Percentiles rank a stretch among this genome's conserved stretches.
Evolutionary conservation across 2,113 vertebrate species (phyloP).

Genomic region (Cynocephalus volans): DNA sequence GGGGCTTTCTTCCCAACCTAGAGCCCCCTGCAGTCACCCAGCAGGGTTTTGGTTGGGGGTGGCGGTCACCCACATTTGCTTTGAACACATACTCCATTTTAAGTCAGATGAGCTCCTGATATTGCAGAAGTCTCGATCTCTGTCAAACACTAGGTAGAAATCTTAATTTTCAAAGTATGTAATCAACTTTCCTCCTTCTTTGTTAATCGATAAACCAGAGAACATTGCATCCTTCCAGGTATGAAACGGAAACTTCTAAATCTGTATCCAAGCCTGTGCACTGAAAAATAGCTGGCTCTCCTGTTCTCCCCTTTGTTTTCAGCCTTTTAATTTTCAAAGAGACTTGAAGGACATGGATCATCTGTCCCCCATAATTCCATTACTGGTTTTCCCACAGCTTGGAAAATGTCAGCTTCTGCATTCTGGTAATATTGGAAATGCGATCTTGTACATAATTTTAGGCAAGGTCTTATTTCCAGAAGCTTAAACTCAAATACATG

Average conservation of each 20-base stretch:
- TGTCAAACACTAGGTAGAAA: slow-evolving; percentile 18
- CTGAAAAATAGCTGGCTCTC: background rate
- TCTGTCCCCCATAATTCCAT: background rate
- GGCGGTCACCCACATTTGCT: slow-evolving; percentile 26
- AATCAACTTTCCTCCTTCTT: background rate
- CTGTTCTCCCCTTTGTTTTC: background rate
- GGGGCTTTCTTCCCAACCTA: background rate
- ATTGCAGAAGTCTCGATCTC: background rate
- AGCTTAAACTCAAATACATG: background rate
- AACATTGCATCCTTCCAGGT: background rate
- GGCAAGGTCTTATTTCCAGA: background rate
- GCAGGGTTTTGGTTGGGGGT: background rate
- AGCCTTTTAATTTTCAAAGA: slow-evolving; percentile 43
- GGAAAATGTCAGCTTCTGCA: background rate
- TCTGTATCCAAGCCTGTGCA: background rate
- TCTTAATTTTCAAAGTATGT: slow-evolving; percentile 47
- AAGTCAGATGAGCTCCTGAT: slow-evolving; percentile 41
- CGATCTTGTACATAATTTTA: background rate
- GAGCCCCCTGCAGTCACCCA: background rate
- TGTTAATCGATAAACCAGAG: slow-evolving; percentile 17
- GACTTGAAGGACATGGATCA: background rate
- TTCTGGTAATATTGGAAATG: background rate
- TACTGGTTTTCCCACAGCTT: background rate
- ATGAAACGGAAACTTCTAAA: slow-evolving; percentile 27
- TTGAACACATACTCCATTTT: background rate